phyloP scores from a whole-genome alignment of 2,888 invertebrate species.

The Tigriopus californicus region DNA sequence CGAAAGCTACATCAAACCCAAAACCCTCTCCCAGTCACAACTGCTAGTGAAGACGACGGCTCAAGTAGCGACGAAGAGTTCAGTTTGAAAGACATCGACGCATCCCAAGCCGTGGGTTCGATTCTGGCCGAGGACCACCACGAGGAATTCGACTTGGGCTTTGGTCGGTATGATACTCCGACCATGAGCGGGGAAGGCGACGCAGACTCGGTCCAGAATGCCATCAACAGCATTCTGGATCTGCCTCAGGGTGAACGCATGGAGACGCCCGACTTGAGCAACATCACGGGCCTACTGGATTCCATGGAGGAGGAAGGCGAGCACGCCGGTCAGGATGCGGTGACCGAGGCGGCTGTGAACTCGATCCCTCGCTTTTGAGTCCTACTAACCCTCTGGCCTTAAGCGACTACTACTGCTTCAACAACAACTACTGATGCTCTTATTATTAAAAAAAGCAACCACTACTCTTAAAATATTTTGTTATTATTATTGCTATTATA shows the following conservation, averaged over 20 bases:
- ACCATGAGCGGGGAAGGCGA: conserved; percentile 1
- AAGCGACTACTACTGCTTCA: too few species aligned
- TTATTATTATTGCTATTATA: too few species aligned
- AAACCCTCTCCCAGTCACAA: too few species aligned
- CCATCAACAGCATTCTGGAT: conserved; percentile 57
- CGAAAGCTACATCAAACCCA: too few species aligned
- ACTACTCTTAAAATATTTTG: too few species aligned
- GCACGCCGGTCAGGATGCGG: conserved; percentile 3
- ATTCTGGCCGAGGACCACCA: conserved; percentile 14
- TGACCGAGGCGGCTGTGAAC: conserved; percentile 14
- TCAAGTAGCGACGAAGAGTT: conserved; percentile 3
- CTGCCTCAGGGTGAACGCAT: conserved; percentile 27
- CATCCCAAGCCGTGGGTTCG: neutral
- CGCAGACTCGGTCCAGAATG: conserved; percentile 41
- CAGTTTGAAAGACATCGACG: neutral
- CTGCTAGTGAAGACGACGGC: neutral
- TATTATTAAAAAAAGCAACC: too few species aligned
- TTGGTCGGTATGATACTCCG: neutral
- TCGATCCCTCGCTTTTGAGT: conserved; percentile 11
- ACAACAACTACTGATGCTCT: too few species aligned
- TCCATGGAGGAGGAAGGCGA: conserved; percentile 4
- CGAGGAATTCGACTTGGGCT: conserved; percentile 11
- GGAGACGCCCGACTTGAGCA: conserved; percentile 10
- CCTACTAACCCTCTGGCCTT: too few species aligned
- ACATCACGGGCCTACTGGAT: conserved; percentile 11